Percentiles rank a stretch among this genome's conserved stretches.
Evolutionary conservation across 2,888 invertebrate genomes (phyloP).

Genomic region (Monoplex corrugatus): DNA sequence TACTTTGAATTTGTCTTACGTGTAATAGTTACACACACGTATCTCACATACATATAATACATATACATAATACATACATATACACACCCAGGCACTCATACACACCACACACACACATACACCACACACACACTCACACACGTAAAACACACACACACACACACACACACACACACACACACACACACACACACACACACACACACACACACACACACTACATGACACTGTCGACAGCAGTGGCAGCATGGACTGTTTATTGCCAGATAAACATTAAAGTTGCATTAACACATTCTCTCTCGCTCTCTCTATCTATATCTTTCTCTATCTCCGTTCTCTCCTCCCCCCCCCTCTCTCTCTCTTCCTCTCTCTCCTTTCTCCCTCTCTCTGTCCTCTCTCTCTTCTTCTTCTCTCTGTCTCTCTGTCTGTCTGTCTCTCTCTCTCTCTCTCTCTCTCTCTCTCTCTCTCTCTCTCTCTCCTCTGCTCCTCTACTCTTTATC

Average conservation of each 20-base stretch:
- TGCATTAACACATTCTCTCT: neutral
- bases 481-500: neutral
- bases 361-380: neutral
- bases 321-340: neutral
- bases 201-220: neutral
- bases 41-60: too few species aligned
- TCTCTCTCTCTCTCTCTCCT: neutral
- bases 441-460: constrained; percentile 14
- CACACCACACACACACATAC: neutral
- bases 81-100: neutral
- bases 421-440: neutral
- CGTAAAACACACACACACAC: neutral
- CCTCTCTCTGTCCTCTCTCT: too few species aligned
- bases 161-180: too few species aligned
- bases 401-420: neutral
- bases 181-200: neutral
- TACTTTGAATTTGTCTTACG: too few species aligned
- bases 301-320: neutral
- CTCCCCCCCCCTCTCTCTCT: neutral
- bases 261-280: too few species aligned
- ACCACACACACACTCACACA: neutral
- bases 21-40: too few species aligned
- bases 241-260: neutral
- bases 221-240: neutral
- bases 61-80: neutral